Percentiles rank a stretch among this genome's conserved stretches.
Conservation (phyloP, 2,797 vertebrate genomes). For the Octomys mimax region DNA sequence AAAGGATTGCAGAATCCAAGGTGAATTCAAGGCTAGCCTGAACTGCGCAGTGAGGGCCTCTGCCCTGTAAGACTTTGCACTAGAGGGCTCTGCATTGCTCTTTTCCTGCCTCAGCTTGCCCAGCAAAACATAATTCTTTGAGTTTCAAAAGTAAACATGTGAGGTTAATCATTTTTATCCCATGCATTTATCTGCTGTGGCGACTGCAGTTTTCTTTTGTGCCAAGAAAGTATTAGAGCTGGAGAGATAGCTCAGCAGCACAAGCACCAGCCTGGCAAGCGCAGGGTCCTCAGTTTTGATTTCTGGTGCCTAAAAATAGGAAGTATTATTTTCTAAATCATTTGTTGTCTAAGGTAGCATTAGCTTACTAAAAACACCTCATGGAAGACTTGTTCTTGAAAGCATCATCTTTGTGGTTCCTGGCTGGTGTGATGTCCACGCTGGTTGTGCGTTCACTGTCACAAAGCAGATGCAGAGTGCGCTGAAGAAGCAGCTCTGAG, state of each 20-base stretch:
- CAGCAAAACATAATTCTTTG: neutral
- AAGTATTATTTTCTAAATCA: neutral
- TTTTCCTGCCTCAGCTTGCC: neutral
- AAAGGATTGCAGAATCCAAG: neutral
- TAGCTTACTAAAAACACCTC: neutral
- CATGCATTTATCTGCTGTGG: neutral
- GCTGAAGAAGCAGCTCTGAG: neutral
- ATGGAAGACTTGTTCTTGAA: neutral
- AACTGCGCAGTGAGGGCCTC: neutral
- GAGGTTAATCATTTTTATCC: neutral
- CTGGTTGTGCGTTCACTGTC: neutral
- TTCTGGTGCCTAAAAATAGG: too few relatives aligned
- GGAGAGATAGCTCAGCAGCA: too few relatives aligned
- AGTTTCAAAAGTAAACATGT: slow-evolving; percentile 1
- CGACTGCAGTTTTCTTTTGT: neutral
- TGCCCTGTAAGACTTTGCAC: neutral
- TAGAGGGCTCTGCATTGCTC: neutral
- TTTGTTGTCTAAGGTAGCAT: neutral
- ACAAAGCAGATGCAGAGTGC: neutral
- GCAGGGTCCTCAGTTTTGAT: too few relatives aligned
- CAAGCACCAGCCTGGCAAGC: too few relatives aligned
- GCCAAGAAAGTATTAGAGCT: neutral
- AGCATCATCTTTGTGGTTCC: neutral
- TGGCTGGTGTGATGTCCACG: neutral
- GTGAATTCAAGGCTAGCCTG: neutral